Conservation (phyloP, 2,113 vertebrate genomes). For the Phocoena phocoena region DNA sequence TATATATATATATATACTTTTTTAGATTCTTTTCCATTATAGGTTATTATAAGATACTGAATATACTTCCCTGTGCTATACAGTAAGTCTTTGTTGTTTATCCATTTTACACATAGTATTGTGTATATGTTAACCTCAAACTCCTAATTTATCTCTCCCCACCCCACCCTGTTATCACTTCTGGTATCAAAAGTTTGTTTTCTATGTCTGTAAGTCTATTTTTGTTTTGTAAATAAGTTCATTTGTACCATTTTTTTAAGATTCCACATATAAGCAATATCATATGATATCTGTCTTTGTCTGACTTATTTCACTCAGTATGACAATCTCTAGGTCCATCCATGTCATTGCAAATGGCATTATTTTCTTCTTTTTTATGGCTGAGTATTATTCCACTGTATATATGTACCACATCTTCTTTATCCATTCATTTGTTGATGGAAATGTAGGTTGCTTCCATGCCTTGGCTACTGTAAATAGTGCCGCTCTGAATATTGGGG, state of each 20-base stretch:
- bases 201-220: too few species aligned
- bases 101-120: neutral
- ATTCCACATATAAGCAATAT: too few species aligned
- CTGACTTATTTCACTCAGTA: neutral
- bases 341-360: neutral
- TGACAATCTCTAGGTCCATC: neutral
- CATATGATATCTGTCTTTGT: neutral
- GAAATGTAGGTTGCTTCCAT: neutral
- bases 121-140: neutral
- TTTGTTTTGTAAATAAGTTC: too few species aligned
- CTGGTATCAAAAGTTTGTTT: neutral
- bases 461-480: neutral
- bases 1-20: neutral
- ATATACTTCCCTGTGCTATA: neutral
- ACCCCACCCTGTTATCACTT: neutral
- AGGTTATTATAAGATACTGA: neutral
- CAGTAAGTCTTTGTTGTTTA: neutral
- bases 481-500: neutral
- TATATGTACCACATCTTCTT: neutral
- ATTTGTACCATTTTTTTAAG: too few species aligned
- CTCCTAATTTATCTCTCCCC: neutral
- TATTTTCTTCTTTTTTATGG: neutral
- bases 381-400: neutral
- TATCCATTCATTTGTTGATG: neutral
- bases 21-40: neutral